phyloP scores from a whole-genome alignment of 2,797 vertebrate genomes.

The Rhynchonycteris naso region DNA sequence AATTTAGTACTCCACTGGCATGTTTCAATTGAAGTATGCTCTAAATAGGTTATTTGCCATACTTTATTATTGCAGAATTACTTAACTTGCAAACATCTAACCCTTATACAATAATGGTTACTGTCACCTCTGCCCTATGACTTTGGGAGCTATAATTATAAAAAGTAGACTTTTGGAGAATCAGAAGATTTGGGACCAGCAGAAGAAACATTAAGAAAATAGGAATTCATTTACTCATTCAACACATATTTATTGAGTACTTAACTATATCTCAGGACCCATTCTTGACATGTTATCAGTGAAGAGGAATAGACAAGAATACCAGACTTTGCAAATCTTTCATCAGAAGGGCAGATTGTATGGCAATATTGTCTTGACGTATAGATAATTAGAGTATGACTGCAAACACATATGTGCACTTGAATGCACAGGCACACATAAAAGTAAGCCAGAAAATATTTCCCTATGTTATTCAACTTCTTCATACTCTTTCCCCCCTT shows the following conservation, averaged over 20 bases:
- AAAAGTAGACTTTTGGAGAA: constrained; percentile 12
- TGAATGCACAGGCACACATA: fast-evolving
- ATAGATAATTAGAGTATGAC: neutral
- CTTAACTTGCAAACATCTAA: neutral
- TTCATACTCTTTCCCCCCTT: neutral
- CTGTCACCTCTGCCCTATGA: neutral
- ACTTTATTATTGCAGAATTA: neutral
- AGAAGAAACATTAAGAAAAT: neutral
- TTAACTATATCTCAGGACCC: neutral
- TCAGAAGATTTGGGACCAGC: constrained; percentile 4
- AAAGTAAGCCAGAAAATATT: neutral
- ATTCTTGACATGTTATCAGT: neutral
- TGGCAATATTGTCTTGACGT: neutral
- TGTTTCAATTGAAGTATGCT: neutral
- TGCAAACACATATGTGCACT: neutral
- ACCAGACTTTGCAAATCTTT: neutral
- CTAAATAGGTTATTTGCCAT: neutral
- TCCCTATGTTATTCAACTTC: neutral
- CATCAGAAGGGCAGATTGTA: neutral
- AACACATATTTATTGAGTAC: neutral
- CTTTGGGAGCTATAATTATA: neutral
- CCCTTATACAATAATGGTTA: neutral
- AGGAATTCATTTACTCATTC: neutral
- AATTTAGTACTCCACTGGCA: neutral
- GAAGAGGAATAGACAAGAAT: constrained; percentile 25